Percentiles rank a stretch among this genome's conserved stretches.
Evolutionary conservation across 2,888 invertebrate genomes (phyloP).

Genomic region (Polymixis flavicincta): DNA sequence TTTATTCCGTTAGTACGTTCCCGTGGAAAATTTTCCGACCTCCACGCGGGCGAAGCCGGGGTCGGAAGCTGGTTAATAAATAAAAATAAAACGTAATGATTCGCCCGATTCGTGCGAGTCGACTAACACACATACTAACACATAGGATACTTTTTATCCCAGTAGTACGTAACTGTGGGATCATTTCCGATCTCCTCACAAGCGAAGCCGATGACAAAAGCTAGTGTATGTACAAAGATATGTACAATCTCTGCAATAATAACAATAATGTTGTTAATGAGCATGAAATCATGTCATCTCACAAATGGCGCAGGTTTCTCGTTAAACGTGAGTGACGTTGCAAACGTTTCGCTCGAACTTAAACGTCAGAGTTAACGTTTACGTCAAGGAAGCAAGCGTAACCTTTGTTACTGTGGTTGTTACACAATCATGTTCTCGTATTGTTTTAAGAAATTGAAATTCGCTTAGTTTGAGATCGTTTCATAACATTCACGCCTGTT

Average conservation of each 20-base stretch:
- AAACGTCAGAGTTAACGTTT: slow-evolving; percentile 24
- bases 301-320: slow-evolving; percentile 13
- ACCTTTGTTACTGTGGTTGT: slow-evolving; percentile 28
- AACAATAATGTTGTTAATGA: slow-evolving; percentile 32
- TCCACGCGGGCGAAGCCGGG: too few species aligned
- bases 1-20: too few species aligned
- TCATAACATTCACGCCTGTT: background rate
- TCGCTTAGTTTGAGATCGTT: background rate
- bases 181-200: too few species aligned
- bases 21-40: too few species aligned
- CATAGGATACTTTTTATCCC: too few species aligned
- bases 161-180: too few species aligned
- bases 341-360: slow-evolving; percentile 10
- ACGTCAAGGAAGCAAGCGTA: slow-evolving; percentile 16
- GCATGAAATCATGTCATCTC: slow-evolving; percentile 22
- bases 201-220: too few species aligned
- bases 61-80: too few species aligned
- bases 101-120: too few species aligned
- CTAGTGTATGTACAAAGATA: background rate
- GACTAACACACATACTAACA: too few species aligned
- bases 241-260: background rate
- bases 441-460: slow-evolving; percentile 20
- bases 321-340: slow-evolving; percentile 26
- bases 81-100: too few species aligned
- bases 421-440: background rate